A percentile compares a stretch with the other conserved stretches of the same genome.
Evolutionary conservation across 2,113 vertebrate species (phyloP).

Genomic region (Butorides virescens): DNA sequence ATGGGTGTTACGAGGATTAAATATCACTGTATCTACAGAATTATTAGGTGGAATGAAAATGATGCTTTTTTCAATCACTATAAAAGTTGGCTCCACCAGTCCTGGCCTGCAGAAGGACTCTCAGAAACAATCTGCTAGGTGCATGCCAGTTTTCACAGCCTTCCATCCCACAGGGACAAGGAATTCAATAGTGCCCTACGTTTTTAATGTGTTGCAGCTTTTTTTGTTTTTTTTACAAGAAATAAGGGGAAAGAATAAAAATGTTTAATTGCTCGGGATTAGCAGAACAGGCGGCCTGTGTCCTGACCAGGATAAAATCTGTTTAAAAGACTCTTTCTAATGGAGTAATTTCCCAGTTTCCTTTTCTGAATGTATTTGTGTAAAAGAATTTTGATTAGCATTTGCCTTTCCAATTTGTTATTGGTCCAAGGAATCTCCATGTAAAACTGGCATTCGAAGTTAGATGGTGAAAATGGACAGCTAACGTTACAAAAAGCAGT

Average conservation of each 20-base stretch:
- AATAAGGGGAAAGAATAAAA: conserved; percentile 48
- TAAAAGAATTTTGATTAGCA: conserved; percentile 33
- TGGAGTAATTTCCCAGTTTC: conserved; percentile 49
- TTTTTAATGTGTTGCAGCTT: conserved; percentile 28
- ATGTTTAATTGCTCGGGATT: conserved; percentile 38
- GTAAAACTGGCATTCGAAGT: neutral
- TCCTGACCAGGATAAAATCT: conserved; percentile 11
- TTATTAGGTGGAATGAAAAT: conserved; percentile 34
- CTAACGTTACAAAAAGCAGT: neutral
- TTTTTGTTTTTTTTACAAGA: conserved; percentile 42
- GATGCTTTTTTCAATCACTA: neutral
- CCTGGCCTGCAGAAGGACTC: conserved; percentile 40
- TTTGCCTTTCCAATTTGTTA: conserved; percentile 21
- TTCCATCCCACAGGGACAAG: conserved; percentile 20
- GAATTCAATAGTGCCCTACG: conserved; percentile 39
- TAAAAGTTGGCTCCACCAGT: neutral
- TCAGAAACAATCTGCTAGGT: conserved; percentile 9
- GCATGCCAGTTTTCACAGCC: conserved; percentile 61
- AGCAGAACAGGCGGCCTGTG: conserved; percentile 36
- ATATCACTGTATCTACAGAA: neutral
- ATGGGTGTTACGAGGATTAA: neutral
- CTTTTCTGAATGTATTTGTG: conserved; percentile 7
- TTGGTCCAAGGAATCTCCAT: neutral
- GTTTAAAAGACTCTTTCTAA: conserved; percentile 32
- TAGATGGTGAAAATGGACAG: neutral